phyloP scores from a whole-genome alignment of 2,888 invertebrate species.

The Calameuta pallipes region DNA sequence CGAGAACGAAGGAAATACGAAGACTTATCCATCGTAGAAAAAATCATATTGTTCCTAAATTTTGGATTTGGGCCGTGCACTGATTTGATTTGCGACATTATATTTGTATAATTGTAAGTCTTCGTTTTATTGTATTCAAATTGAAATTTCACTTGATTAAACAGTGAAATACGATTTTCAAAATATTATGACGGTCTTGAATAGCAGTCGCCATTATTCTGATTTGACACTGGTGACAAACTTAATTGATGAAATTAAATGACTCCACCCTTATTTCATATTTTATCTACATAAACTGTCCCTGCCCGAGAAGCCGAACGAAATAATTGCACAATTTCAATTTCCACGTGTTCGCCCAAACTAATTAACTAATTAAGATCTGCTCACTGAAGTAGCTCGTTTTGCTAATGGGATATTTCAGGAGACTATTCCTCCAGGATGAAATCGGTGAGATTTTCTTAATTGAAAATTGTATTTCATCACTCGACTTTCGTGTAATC shows the following conservation, averaged over 20 bases:
- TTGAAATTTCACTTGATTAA: not conserved
- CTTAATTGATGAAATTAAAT: not conserved
- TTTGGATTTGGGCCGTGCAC: not conserved
- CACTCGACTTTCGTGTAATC: not conserved
- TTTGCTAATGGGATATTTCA: slow-evolving; percentile 15
- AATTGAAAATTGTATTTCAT: slow-evolving; percentile 15
- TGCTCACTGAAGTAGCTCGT: slow-evolving; percentile 9
- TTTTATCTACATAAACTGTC: not conserved
- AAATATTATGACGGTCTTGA: not conserved
- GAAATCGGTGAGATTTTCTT: slow-evolving; percentile 12
- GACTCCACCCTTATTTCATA: not conserved
- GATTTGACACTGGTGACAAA: slow-evolving; percentile 4
- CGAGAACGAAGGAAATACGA: not conserved
- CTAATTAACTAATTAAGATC: slow-evolving; percentile 14
- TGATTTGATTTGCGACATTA: not conserved
- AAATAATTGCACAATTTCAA: slow-evolving; percentile 10
- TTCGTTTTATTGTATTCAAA: not conserved
- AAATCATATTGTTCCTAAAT: not conserved
- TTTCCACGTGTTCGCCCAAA: slow-evolving; percentile 7
- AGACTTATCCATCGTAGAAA: not conserved
- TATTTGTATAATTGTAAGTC: not conserved
- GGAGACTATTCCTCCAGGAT: not conserved
- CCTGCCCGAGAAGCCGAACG: not conserved
- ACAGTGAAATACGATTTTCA: not conserved
- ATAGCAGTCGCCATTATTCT: not conserved